Conservation (phyloP, 2,113 vertebrate genomes). For the Aspidoscelis tigris region DNA sequence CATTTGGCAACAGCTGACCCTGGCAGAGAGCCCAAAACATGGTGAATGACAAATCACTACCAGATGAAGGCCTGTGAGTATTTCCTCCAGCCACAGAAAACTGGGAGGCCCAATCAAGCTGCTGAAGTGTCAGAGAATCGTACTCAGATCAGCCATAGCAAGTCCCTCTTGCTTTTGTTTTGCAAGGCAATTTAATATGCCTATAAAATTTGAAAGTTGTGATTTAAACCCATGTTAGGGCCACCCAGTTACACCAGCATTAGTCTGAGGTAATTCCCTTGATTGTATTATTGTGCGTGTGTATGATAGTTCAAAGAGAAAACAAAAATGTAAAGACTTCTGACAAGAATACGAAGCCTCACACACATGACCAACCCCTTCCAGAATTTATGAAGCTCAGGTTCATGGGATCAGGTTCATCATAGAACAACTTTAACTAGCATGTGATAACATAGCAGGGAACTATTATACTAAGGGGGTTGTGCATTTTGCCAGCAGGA, state of each 20-base stretch:
- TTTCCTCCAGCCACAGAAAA: slow-evolving; percentile 73
- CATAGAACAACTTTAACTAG: not conserved
- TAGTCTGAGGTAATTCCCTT: not conserved
- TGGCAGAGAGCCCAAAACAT: slow-evolving; percentile 78
- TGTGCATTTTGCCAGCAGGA: too few relatives aligned
- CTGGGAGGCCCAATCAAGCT: slow-evolving; percentile 70
- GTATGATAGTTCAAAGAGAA: slow-evolving; percentile 1
- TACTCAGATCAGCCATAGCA: slow-evolving; percentile 52
- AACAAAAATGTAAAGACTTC: not conserved
- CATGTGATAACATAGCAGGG: not conserved
- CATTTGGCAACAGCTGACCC: slow-evolving; percentile 74
- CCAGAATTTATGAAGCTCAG: not conserved
- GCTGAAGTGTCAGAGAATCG: slow-evolving; percentile 63
- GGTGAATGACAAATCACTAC: slow-evolving; percentile 85
- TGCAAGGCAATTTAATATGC: slow-evolving; percentile 28
- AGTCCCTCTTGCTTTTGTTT: slow-evolving; percentile 54
- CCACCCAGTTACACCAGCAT: not conserved
- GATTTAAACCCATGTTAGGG: slow-evolving; percentile 38
- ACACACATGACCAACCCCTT: not conserved
- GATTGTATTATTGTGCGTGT: not conserved
- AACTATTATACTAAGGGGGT: too few relatives aligned
- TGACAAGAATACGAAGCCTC: not conserved
- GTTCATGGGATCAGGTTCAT: not conserved
- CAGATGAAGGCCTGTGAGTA: slow-evolving; percentile 79
- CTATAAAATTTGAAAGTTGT: slow-evolving; percentile 51